Base-by-base conservation (phyloP, 2,797 vertebrate species). In the Helicolenus hilgendorfi region DNA sequence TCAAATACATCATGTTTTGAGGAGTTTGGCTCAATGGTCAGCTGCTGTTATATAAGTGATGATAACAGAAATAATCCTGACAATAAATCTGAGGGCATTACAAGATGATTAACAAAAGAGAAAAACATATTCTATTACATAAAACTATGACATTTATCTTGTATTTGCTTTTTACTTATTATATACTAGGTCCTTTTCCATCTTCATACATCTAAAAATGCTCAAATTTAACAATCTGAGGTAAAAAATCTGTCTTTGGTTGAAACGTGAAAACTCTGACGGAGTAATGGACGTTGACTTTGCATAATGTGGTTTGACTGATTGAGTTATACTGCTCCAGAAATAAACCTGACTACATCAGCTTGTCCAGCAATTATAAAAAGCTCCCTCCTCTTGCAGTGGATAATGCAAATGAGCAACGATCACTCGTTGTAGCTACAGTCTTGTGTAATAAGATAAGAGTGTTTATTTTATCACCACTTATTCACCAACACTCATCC, bases 341-440 rank as follows among this genome's bases (percentile, higher is more conserved):
- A 49, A 49, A 49, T 20, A 49, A 56, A 59, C 49, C 29, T 70
- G 72, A 22, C 49, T 55, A 83, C 63, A 84, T 70, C 56, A 83
- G 72, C 60, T 26, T 26, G 15, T 63, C 13, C 36, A 62, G 60
- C 41, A 38, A 35, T 68, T 63, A 55, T 55, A 55, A 31, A 69
- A 67, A n/a, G 4, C 36, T 33, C 15, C 18, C 11, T 49, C 55
- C 18, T 70, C 73, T 38, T 9, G n/a, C 15, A 22, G 13, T 15
- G 33, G 71, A 45, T n/a, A 18, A 67, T 59, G 36, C 49, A n/a
- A 36, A 70, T 82, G 11, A 63, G 18, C 33, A 58, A 4, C 56
- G 31, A 56, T 45, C 20, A 53, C 49, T 55, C 7, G 4, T 2
- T 60, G 11, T 45, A 24, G 68, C 56, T 49, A 26, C 63, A 60